Base-by-base conservation (phyloP, 2,888 invertebrate species). In the Chymomyza caudatula region DNA sequence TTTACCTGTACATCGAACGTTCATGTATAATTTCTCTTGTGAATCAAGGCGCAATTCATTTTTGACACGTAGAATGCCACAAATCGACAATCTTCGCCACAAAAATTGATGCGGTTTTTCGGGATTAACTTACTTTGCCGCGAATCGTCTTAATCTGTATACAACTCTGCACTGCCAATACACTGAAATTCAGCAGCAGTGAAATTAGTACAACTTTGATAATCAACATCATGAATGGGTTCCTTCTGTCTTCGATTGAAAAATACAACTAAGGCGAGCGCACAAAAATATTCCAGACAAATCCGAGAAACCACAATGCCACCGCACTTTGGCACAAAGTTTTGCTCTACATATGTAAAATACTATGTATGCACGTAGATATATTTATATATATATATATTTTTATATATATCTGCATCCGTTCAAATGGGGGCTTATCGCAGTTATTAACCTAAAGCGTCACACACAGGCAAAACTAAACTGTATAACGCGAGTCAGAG, bases 241-340 rank as follows among this genome's bases (percentile, higher is more conserved):
- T 13, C 42, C 58, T 65, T 44, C 65, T 29, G 19, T 13, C 44
- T 63, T 29, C n/a, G 37, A 25, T 56, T 47, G 56, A 55, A 20
- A 53, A 70, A 17, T 62, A 6, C 17, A 52, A 78, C 78, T 82
- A 37, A 55, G 13, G 8, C 20, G 42, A 44, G 20, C 23, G 58
- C 25, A 43, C 52, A 60, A 64, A 53, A 43, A 22, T 37, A 29
- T 37, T 49, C 43, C 1, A 37, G 1, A 37, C n/a, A n/a, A n/a
- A n/a, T n/a, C n/a, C n/a, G 29, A 37, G 29, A 37, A n/a, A n/a
- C n/a, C n/a, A n/a, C n/a, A n/a, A n/a, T n/a, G 11, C 8, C 29
- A 37, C 29, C 8, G 11, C 11, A n/a, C n/a, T n/a, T n/a, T n/a
- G n/a, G n/a, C n/a, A n/a, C n/a, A n/a, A n/a, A n/a, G n/a, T n/a